Evolutionary conservation across 2,888 invertebrate genomes (phyloP).

Genomic region (Eupsilia transversa): DNA sequence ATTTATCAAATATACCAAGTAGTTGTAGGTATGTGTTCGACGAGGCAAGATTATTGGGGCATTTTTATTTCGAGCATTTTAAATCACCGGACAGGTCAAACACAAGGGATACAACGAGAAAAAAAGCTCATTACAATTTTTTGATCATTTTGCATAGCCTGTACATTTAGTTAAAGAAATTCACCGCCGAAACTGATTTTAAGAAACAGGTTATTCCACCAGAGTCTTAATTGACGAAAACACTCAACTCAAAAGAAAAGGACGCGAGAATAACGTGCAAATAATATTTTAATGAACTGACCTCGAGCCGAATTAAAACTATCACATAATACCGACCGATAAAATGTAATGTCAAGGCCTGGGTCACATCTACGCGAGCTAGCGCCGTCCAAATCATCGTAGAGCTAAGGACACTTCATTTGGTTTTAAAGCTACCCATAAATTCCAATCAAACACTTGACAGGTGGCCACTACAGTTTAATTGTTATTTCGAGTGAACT

Average conservation of each 20-base stretch:
- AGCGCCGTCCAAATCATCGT: conserved; percentile 49
- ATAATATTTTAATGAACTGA: conserved; percentile 22
- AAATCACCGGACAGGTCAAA: background rate
- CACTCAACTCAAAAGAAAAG: conserved; percentile 10
- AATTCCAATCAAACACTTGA: conserved; percentile 75
- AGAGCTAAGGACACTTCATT: conserved; percentile 75
- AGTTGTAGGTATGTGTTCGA: too few species aligned
- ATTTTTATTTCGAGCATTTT: background rate
- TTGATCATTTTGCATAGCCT: background rate
- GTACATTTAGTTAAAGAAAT: background rate
- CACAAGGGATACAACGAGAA: background rate
- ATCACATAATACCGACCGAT: conserved; percentile 32
- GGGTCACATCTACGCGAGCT: conserved; percentile 33
- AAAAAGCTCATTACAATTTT: background rate
- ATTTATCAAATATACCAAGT: background rate
- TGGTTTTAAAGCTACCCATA: conserved; percentile 72
- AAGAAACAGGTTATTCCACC: conserved; percentile 2
- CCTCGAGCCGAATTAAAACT: conserved; percentile 42
- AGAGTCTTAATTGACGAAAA: background rate
- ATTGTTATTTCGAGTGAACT: conserved; percentile 54
- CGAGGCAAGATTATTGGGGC: background rate
- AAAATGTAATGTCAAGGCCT: conserved; percentile 59
- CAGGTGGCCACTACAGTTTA: conserved; percentile 49
- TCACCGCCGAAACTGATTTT: background rate
- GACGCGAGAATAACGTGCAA: background rate